Conservation (phyloP, 2,113 vertebrate species). For the Nanorana parkeri region DNA sequence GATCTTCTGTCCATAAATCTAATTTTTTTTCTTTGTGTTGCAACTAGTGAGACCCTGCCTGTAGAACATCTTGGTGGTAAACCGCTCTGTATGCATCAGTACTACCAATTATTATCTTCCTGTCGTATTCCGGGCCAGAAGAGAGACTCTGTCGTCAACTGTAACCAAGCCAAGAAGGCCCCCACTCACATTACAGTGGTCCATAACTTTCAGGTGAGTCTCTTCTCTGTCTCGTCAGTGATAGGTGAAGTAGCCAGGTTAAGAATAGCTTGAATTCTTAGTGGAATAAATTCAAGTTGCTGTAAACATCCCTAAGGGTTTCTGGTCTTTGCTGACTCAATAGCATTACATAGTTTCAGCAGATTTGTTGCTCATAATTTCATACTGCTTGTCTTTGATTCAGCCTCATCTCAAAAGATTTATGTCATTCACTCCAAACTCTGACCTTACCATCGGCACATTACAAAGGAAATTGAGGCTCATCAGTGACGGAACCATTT, state of each 20-base stretch:
- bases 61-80: conserved; percentile 87
- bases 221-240: not conserved
- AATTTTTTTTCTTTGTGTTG: conserved; percentile 36
- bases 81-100: conserved; percentile 97
- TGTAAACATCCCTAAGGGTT: no score
- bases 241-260: no score
- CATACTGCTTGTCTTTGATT: no score
- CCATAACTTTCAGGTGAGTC: conserved; percentile 94
- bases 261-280: no score
- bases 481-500: no score
- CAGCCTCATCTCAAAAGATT: no score
- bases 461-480: no score
- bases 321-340: no score
- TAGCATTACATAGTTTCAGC: no score
- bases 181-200: conserved; percentile 91
- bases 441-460: no score
- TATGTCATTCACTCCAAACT: no score
- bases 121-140: conserved; percentile 93
- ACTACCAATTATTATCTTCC: conserved; percentile 94
- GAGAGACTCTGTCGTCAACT: conserved; percentile 85
- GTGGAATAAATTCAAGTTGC: not conserved
- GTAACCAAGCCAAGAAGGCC: conserved; percentile 75
- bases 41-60: conserved; percentile 83
- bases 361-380: no score
- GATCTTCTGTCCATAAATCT: not conserved